Percentiles rank a stretch among this genome's conserved stretches.
Evolutionary conservation across 2,888 invertebrate species (phyloP).

Genomic region (Micoletzkya japonica): DNA sequence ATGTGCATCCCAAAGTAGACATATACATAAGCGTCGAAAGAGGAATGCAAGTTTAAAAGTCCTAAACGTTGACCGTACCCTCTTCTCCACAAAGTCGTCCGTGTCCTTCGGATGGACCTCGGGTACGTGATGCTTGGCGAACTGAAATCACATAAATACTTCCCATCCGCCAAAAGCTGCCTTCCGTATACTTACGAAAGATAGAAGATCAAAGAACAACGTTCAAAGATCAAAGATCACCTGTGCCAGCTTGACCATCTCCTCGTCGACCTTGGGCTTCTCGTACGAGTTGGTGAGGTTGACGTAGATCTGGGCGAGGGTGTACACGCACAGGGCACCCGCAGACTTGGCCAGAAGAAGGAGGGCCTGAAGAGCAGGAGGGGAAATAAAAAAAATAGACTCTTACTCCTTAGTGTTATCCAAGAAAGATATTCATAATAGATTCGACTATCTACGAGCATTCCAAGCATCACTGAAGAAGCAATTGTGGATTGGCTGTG

Average conservation of each 20-base stretch:
- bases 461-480: too few relatives aligned
- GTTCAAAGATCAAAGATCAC: background rate
- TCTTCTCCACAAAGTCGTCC: constrained; percentile 73
- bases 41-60: too few relatives aligned
- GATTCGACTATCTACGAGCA: too few relatives aligned
- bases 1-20: too few relatives aligned
- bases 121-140: constrained; percentile 97
- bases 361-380: too few relatives aligned
- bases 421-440: too few relatives aligned
- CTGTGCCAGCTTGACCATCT: constrained; percentile 88
- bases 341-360: constrained; percentile 46
- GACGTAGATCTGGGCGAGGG: constrained; percentile 78
- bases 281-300: constrained; percentile 97
- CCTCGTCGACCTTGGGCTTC: constrained; percentile 91
- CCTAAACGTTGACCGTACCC: constrained; percentile 36
- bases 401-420: too few relatives aligned
- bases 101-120: constrained; percentile 73
- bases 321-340: constrained; percentile 44
- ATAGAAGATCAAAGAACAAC: too few relatives aligned
- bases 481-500: too few relatives aligned
- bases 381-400: too few relatives aligned
- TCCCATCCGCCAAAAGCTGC: too few relatives aligned
- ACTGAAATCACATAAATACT: constrained; percentile 74
- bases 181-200: too few relatives aligned
- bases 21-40: background rate